Percentiles rank a stretch among this genome's conserved stretches.
Conservation (phyloP, 2,113 vertebrate species). For the Acanthisitta chloris region DNA sequence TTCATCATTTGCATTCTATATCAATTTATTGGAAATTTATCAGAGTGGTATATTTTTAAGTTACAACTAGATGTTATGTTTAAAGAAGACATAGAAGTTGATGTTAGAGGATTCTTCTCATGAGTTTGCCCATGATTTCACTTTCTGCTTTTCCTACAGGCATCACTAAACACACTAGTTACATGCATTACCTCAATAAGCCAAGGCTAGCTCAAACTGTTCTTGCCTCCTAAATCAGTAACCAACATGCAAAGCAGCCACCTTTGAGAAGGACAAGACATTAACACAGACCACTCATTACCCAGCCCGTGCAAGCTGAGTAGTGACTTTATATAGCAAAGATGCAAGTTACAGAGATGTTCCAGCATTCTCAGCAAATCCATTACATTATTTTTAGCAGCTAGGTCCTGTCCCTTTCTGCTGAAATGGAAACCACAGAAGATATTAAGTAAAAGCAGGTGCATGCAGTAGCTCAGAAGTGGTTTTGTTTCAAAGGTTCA, state of each 20-base stretch:
- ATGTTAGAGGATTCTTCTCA: not conserved
- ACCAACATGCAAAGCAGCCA: not conserved
- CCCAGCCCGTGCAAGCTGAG: not conserved
- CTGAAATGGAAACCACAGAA: not conserved
- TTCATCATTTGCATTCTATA: not conserved
- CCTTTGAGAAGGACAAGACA: not conserved
- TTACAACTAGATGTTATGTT: not conserved
- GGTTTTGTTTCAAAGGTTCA: not conserved
- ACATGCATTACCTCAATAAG: not conserved
- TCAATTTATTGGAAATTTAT: not conserved
- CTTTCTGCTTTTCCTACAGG: not conserved
- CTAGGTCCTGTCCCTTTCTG: not conserved
- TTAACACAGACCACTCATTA: not conserved
- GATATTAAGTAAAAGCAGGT: not conserved
- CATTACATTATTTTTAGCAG: not conserved
- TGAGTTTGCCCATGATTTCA: not conserved
- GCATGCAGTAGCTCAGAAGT: not conserved
- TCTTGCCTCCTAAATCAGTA: not conserved
- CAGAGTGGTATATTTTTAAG: not conserved
- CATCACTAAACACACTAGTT: not conserved
- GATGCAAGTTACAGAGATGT: not conserved
- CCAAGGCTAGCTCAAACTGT: not conserved
- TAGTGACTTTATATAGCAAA: not conserved
- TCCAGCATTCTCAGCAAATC: conserved; percentile 8
- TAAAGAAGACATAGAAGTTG: not conserved